Percentiles rank a stretch among this genome's conserved stretches.
These are phyloP conservation scores for Diadema setosum DNA, from an alignment of 35 echinoderm and acorn worm genomes.

Conservation along the genomic window DNA sequence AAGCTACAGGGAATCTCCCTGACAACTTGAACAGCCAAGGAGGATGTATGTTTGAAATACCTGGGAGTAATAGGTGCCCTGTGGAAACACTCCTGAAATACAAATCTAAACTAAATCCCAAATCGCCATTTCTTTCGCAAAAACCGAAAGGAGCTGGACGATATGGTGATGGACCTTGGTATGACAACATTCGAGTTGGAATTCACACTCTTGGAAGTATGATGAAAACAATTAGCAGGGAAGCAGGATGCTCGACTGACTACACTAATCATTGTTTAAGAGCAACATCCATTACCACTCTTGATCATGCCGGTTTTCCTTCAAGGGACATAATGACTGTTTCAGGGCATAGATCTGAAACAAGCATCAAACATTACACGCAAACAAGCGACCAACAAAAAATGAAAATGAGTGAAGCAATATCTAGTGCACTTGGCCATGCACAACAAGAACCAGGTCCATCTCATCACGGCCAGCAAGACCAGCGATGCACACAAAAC, in stretches of 20 bases:
- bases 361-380: background rate
- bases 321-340: background rate
- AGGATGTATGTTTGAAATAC: background rate
- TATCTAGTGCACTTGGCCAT: background rate
- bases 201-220: background rate
- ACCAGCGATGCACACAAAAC: background rate
- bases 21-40: background rate
- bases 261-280: background rate
- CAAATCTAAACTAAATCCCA: background rate
- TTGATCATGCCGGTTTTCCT: background rate
- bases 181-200: background rate
- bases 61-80: background rate
- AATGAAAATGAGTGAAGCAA: background rate
- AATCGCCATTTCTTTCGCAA: background rate
- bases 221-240: background rate
- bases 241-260: background rate
- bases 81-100: background rate
- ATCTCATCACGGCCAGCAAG: background rate
- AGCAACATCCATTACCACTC: background rate
- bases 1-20: background rate
- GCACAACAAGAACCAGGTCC: background rate
- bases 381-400: background rate
- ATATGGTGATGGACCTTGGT: background rate
- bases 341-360: background rate
- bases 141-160: background rate